Conservation (phyloP, 2,113 vertebrate genomes). For the Semicossyphus pulcher region DNA sequence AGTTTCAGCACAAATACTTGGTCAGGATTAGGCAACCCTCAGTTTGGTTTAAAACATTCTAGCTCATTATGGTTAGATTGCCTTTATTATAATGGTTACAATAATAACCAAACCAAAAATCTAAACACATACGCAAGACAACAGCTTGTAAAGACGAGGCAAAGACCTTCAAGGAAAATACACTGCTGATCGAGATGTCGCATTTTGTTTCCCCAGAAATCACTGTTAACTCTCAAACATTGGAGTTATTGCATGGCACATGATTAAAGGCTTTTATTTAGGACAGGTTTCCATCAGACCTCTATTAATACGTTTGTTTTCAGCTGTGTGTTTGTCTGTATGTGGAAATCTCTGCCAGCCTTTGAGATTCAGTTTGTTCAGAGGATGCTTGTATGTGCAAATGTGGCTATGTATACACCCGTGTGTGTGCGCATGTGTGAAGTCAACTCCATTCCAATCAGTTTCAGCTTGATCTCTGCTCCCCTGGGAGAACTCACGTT, state of each 20-base stretch:
- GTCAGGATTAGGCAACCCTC: too few relatives aligned
- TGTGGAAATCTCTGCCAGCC: not conserved
- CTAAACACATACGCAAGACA: not conserved
- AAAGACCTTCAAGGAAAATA: not conserved
- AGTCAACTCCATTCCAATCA: conserved; percentile 44
- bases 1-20: too few relatives aligned
- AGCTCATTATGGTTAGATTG: too few relatives aligned
- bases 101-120: too few relatives aligned
- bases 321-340: not conserved
- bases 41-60: too few relatives aligned
- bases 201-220: too few relatives aligned
- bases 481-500: conserved; percentile 45
- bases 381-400: not conserved
- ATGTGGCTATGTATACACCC: conserved; percentile 9
- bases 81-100: too few relatives aligned
- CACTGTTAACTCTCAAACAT: too few relatives aligned
- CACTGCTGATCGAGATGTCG: too few relatives aligned
- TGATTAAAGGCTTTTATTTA: not conserved
- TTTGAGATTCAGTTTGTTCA: not conserved
- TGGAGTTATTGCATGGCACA: not conserved
- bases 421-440: not conserved
- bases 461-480: conserved; percentile 52
- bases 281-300: not conserved
- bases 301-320: not conserved
- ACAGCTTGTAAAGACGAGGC: not conserved